Percentiles rank a stretch among this genome's conserved stretches.
Evolutionary conservation across 2,113 vertebrate species (phyloP).

Genomic region (Sceloporus tristichus): DNA sequence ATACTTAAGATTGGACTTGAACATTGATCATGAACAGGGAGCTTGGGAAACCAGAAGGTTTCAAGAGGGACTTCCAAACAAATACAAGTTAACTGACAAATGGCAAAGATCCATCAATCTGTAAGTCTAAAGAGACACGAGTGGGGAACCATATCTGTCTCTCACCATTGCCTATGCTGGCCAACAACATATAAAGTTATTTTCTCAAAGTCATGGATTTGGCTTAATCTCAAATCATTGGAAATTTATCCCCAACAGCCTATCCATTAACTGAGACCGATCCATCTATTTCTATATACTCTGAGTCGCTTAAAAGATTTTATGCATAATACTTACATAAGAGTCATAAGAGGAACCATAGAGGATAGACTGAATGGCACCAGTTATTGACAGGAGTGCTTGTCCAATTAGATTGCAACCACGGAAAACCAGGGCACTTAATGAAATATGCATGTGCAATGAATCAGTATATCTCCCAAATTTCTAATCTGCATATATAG

Average conservation of each 20-base stretch:
- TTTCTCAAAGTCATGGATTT: not conserved
- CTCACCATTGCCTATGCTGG: too few species aligned
- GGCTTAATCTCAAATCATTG: not conserved
- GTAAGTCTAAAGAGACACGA: too few species aligned
- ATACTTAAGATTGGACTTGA: too few species aligned
- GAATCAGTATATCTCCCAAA: conserved; percentile 51
- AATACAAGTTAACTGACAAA: too few species aligned
- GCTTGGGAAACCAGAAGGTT: too few species aligned
- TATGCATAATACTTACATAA: conserved; percentile 39
- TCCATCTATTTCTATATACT: not conserved
- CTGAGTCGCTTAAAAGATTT: not conserved
- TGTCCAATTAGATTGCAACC: conserved; percentile 59
- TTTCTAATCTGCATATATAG: conserved; percentile 17
- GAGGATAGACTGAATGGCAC: conserved; percentile 17
- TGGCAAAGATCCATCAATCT: too few species aligned
- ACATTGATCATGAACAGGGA: too few species aligned
- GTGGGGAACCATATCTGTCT: too few species aligned
- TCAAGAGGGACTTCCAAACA: too few species aligned
- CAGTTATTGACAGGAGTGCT: conserved; percentile 53
- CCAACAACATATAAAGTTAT: not conserved
- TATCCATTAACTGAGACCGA: conserved; percentile 1
- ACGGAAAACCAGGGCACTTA: conserved; percentile 53
- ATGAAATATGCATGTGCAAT: conserved; percentile 60
- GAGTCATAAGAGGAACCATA: conserved; percentile 35
- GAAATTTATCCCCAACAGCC: not conserved